A percentile compares a stretch with the other conserved stretches of the same genome.
phyloP scores from a whole-genome alignment of 2,888 invertebrate species.

The Bursaphelenchus okinawaensis region DNA sequence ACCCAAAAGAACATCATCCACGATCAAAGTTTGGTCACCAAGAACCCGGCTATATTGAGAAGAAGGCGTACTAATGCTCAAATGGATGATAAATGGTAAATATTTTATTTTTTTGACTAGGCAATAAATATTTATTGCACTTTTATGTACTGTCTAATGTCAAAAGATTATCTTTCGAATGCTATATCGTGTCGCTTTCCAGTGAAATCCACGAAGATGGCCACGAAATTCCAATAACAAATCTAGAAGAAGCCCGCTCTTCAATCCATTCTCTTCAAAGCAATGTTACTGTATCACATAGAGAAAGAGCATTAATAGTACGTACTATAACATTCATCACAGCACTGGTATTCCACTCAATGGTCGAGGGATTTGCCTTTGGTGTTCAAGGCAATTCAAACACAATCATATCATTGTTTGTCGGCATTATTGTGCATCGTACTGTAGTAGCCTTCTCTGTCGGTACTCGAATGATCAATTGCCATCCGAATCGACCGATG shows the following conservation, averaged over 20 bases:
- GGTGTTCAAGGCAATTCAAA: constrained; percentile 17
- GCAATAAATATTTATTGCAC: no score
- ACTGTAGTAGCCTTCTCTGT: constrained; percentile 25
- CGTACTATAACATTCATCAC: constrained; percentile 21
- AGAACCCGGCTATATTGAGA: constrained; percentile 21
- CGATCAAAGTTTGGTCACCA: constrained; percentile 23
- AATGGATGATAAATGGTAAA: constrained; percentile 10
- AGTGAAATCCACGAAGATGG: constrained; percentile 5
- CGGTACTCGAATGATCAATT: constrained; percentile 24
- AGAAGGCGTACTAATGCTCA: background rate
- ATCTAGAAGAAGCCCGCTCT: background rate
- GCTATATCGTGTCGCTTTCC: background rate
- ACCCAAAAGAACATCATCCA: constrained; percentile 1
- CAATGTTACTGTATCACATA: constrained; percentile 17
- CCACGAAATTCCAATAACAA: background rate
- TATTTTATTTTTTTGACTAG: no score
- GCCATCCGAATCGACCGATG: constrained; percentile 18
- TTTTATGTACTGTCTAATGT: no score
- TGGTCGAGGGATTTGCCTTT: constrained; percentile 26
- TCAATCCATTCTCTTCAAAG: constrained; percentile 4
- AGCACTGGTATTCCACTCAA: constrained; percentile 23
- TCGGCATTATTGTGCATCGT: constrained; percentile 28
- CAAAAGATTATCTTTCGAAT: background rate
- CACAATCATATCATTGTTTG: constrained; percentile 20
- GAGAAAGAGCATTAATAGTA: constrained; percentile 12